Evolutionary conservation across 2,797 vertebrate species (phyloP), one percentile per base, ranked within the genome.

Genomic region (Atherinosoma microstoma): DNA sequence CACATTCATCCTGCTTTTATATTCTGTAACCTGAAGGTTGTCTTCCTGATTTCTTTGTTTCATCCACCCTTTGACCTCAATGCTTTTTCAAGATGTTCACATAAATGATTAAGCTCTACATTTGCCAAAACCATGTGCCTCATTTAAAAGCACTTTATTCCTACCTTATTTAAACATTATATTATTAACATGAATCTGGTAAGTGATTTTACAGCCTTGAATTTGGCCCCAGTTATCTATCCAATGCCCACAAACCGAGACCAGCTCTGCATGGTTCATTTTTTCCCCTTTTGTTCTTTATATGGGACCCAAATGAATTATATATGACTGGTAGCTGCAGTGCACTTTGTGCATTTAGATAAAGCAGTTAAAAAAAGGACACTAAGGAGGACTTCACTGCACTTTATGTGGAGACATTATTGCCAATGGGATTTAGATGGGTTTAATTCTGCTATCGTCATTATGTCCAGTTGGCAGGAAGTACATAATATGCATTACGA

Each of bases 391-490:
- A 81, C 87, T 88, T 69, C 66, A 84, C 84, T 88, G 88, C 78
- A 82, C 82, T 88, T 86, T 78, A 80, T 75, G 70, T 81, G 54
- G 79, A 83, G 78, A 80, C 87, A 90, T 85, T 87, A 85, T 49
- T 76, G 79, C 84, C 76, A 83, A 45, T 80, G 82, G 75, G 61
- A 78, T 80, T 78, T 77, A 84, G 87, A 84, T 85, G 66, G 58
- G 51, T 77, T 86, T 82, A 82, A 68, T 60, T 62, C 67, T 75
- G 80, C 72, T 53, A 60, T 85, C 75, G 88, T 89, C 90, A 88
- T 84, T 73, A 78, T 87, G 72, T 84, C 83, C 78, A 80, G 90
- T 93, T 92, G 87, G 90, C 82, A 84, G 73, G 62, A 60, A 49
- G n/a, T 22, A 22, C 58, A 79, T 88, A 75, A 86, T 64, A 70